Base-by-base conservation (phyloP, 2,113 vertebrate species). In the Sardina pilchardus region DNA sequence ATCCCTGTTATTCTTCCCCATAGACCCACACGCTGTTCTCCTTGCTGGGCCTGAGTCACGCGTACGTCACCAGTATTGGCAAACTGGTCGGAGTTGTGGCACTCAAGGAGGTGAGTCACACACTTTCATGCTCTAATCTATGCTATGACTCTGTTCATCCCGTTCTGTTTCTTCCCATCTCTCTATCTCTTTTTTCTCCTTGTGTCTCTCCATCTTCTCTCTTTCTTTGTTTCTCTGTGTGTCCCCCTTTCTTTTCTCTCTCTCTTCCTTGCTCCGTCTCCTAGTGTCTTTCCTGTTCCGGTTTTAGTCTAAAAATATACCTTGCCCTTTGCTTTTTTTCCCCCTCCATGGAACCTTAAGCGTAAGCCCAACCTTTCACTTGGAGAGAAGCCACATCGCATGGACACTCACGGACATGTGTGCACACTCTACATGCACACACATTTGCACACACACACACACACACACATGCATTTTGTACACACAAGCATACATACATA, bases 21-120 rank as follows among this genome's bases (percentile, higher is more conserved):
- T 88, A 99, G 97, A 98, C 97, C 0, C 97, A 99, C 93, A 98
- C 98, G 0, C 85, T 99, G 16, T 99, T 99, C 93, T 99, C 97
- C 0, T 94, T 99, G 16, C 94, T 99, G 56, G 97, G 97, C 56
- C 96, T 99, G 21, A 97, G 96, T 63, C 97, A 97, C 7, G 97
- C 97, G 45, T 99, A 98, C 0, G 94, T 99, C 86, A 99, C 98
- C 91, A 98, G 96, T 59, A 97, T 97, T 89, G 97, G 97, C 26
- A 98, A 97, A 89, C 96, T 99, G 88, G 96, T 94, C 83, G 98
- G 98, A 0, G 98, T 99, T 67, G 86, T 99, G 91, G 97, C 97
- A 0, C 90, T 99, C 85, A 97, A 97, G 89, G 98, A 99, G 97
- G 98, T 98, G 93, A 7, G 34, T 14, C 63, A 14, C 26, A 8